phyloP scores from a whole-genome alignment of 2,888 invertebrate species.

The Emmelina monodactyla region DNA sequence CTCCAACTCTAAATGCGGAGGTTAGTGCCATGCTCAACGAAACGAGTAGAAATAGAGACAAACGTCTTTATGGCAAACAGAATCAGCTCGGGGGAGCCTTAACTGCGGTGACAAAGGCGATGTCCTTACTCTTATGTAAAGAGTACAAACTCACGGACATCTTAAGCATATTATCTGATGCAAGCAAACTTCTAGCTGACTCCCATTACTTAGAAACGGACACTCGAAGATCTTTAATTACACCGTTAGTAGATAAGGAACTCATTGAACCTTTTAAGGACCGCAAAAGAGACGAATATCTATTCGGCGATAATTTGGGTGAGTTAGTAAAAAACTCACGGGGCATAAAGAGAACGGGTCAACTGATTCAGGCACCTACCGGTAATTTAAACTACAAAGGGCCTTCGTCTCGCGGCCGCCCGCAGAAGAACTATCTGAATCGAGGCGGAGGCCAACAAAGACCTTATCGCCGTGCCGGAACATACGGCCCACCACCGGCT shows the following conservation, averaged over 20 bases:
- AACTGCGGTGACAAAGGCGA: neutral
- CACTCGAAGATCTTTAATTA: conserved; percentile 4
- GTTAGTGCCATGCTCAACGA: conserved; percentile 4
- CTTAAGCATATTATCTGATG: conserved; percentile 2
- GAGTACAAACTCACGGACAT: neutral
- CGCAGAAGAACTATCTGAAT: neutral
- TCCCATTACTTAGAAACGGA: conserved; percentile 6
- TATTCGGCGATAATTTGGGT: conserved; percentile 7
- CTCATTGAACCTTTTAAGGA: conserved; percentile 6
- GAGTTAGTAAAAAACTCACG: conserved; percentile 7
- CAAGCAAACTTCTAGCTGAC: conserved; percentile 4
- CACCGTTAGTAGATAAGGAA: conserved; percentile 4
- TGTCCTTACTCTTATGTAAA: neutral
- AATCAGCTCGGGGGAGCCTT: neutral
- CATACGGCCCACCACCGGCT: neutral
- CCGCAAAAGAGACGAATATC: conserved; percentile 3
- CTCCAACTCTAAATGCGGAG: conserved; percentile 8
- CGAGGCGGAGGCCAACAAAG: conserved; percentile 4
- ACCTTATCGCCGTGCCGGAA: neutral
- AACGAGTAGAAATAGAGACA: conserved; percentile 1
- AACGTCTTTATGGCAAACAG: neutral
- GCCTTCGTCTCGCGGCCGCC: conserved; percentile 4
- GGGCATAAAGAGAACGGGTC: conserved; percentile 6
- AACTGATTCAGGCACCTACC: conserved; percentile 2
- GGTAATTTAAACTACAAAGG: conserved; percentile 7